Evolutionary conservation across 2,888 invertebrate species (phyloP), one percentile per base, ranked within the genome.

Genomic region (Drosophila nigritarsus): DNA sequence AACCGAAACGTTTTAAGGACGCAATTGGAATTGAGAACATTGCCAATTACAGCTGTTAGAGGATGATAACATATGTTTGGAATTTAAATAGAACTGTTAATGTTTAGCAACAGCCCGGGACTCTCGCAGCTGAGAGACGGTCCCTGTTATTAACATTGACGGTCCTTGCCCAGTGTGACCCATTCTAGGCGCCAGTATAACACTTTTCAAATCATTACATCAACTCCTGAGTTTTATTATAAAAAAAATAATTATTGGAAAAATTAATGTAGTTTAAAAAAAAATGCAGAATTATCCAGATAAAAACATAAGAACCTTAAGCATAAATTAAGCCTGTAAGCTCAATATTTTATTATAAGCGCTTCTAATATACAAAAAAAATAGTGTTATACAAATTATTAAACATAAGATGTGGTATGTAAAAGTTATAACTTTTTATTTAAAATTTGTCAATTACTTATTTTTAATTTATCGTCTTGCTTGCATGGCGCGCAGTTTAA

Each of bases 161-260:
- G 34, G 36, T 71, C 72, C 66, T 71, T 29, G 3, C 4, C 13
- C n/a, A 72, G 81, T 80, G 78, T 64, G 65, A 40, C 78, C 81
- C 81, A 80, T 49, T 24, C 5, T 0, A 24, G 61, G 78, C 78
- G 77, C 62, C 3, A 8, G 40, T 78, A 78, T 80, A 80, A 80
- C 77, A 80, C 20, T 59, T 71, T 77, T 77, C 7, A 42, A 80
- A 62, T 18, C 15, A 11, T 18, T 2, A 5, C 27, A 8, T 27
- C 5, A n/a, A 29, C 11, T 29, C 24, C 30, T 15, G 6, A 24
- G n/a, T 20, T 29, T n/a, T 13, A 8, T 54, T 1, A 11, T 20
- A 30, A 3, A 30, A 30, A n/a, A n/a, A 5, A 30, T 27, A 50
- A 27, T 29, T n/a, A n/a, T 9, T 29, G n/a, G 4, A 7, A 7